Conservation (phyloP, 2,888 invertebrate species). For the Leucozona laternaria region DNA sequence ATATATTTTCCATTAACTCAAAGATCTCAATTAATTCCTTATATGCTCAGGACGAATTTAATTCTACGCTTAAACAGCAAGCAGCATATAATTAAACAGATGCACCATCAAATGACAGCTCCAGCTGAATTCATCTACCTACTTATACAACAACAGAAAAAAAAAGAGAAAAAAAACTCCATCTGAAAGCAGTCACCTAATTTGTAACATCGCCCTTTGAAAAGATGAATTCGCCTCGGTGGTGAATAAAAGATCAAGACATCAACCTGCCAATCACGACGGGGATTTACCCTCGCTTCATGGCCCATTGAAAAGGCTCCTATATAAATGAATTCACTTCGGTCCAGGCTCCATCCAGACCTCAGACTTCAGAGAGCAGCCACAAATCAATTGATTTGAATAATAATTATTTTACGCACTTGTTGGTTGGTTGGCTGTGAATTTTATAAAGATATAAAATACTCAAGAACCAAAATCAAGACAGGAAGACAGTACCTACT, state of each 20-base stretch:
- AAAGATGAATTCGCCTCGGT: constrained; percentile 15
- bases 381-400: constrained; percentile 61
- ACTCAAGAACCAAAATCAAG: background rate
- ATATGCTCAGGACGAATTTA: constrained; percentile 21
- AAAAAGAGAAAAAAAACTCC: background rate
- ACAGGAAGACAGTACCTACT: constrained; percentile 11
- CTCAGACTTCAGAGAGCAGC: background rate
- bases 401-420: constrained; percentile 61
- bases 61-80: constrained; percentile 21
- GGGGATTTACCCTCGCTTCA: constrained; percentile 72
- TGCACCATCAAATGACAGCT: constrained; percentile 50
- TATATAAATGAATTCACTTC: constrained; percentile 18
- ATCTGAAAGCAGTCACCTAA: constrained; percentile 35
- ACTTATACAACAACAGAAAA: background rate
- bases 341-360: background rate
- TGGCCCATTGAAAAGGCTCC: constrained; percentile 9
- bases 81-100: constrained; percentile 40
- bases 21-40: constrained; percentile 32
- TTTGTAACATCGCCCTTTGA: constrained; percentile 15
- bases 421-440: constrained; percentile 26
- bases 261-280: constrained; percentile 80
- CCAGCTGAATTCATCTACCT: constrained; percentile 3
- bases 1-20: constrained; percentile 8
- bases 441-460: constrained; percentile 12
- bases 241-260: constrained; percentile 55